Evolutionary conservation across 2,797 vertebrate genomes (phyloP), one percentile per base, ranked within the genome.

Genomic region (Tapera naevia): DNA sequence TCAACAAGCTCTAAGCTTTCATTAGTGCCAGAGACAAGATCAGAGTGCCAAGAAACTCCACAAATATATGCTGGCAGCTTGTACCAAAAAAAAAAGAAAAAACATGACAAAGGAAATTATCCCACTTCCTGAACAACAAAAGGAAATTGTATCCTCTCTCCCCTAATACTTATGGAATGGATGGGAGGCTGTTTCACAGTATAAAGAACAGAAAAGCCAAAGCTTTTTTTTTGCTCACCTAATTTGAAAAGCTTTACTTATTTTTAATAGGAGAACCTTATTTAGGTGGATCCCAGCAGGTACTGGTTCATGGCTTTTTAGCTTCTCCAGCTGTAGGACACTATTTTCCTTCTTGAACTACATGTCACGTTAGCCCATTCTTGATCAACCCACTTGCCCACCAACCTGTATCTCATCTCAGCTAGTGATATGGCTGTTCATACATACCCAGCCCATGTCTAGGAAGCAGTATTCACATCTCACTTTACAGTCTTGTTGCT

Each of bases 11-110:
- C 25, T 72, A 69, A 86, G 57, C 39, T 79, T 58, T 33, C 11
- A 8, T 79, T 89, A 65, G 37, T 91, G 71, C 61, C 45, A 93
- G 72, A 76, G 51, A 92, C 32, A 80, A 67, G 80, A 84, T 37
- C 28, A 88, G 51, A 88, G 79, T 70, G 86, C 91, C 73, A 89
- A 86, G 82, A 86, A 83, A 13, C 67, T 84, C 41, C 61, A 78
- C 27, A 81, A 88, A 90, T 89, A 45, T 39, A 25, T 84, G 35
- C 80, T 91, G 39, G 23, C 32, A 81, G 13, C 48, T 88, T 84
- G 23, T 58, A 39, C 56, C 48, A 86, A 75, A 90, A 81, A 53
- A 51, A 33, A 24, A 93, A 80, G 93, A 80, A 91, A 80, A n/a
- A 11, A 50, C 16, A 72, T 65, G 17, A 67, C 57, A 86, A 91